These are phyloP conservation scores for Neomonachus schauinslandi DNA, from an alignment of 2,113 vertebrate genomes.

Conservation along the genomic window DNA sequence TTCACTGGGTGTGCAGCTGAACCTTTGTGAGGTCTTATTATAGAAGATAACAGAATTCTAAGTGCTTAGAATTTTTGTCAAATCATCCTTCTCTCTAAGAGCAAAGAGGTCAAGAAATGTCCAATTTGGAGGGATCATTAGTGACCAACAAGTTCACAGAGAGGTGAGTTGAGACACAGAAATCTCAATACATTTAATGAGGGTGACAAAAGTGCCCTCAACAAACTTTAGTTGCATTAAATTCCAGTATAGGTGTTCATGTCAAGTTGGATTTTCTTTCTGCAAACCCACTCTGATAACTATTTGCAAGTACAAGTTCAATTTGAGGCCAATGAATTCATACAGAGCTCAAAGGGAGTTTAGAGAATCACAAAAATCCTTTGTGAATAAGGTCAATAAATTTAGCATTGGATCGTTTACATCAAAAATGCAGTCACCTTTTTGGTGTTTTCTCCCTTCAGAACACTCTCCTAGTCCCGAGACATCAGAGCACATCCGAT, in stretches of 20 bases:
- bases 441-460: not conserved
- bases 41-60: slow-evolving; percentile 50
- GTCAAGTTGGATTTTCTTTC: not conserved
- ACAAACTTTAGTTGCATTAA: slow-evolving; percentile 49
- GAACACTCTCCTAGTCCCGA: not conserved
- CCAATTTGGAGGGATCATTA: slow-evolving; percentile 40
- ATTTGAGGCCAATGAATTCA: slow-evolving; percentile 66
- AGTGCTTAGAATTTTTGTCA: slow-evolving; percentile 57
- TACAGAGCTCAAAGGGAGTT: slow-evolving; percentile 57
- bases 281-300: slow-evolving; percentile 46
- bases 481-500: slow-evolving; percentile 42
- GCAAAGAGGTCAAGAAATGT: slow-evolving; percentile 60
- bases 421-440: slow-evolving; percentile 46
- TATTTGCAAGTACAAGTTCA: slow-evolving; percentile 71
- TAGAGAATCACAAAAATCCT: slow-evolving; percentile 57
- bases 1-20: not conserved
- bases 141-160: slow-evolving; percentile 46
- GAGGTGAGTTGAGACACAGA: slow-evolving; percentile 31
- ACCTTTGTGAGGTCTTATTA: slow-evolving; percentile 5
- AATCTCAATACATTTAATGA: slow-evolving; percentile 56
- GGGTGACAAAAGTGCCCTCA: not conserved
- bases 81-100: slow-evolving; percentile 48
- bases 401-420: slow-evolving; percentile 38
- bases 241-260: not conserved
- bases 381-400: slow-evolving; percentile 73